A percentile compares a stretch with the other conserved stretches of the same genome.
phyloP scores from a whole-genome alignment of 1,140 invertebrate species.

The Lysiphlebus fabarum region DNA sequence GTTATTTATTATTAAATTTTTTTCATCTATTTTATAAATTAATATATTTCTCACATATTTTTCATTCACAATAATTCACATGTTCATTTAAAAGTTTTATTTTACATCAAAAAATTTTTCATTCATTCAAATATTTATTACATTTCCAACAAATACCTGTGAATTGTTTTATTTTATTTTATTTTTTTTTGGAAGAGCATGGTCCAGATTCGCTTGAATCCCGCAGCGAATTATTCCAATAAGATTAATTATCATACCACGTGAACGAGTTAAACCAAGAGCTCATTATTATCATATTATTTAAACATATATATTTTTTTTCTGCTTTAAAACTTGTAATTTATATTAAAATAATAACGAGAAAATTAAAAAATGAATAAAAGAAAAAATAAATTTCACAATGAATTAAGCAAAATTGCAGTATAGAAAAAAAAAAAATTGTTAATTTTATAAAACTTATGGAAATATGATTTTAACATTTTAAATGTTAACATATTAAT shows the following conservation, averaged over 20 bases:
- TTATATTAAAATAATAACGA: constrained; percentile 2
- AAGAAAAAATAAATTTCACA: no score
- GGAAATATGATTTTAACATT: no score
- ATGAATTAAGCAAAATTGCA: no score
- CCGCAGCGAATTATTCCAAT: constrained; percentile 26
- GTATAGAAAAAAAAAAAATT: no score
- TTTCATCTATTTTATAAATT: neutral
- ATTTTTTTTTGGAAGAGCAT: constrained; percentile 2
- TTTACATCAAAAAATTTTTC: neutral
- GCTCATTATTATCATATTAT: constrained; percentile 1
- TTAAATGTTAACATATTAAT: no score
- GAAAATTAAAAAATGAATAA: neutral
- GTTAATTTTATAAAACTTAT: no score
- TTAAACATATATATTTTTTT: neutral
- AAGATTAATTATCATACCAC: constrained; percentile 21
- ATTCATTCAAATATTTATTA: constrained; percentile 25
- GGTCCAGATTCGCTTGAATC: neutral
- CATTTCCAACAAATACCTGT: constrained; percentile 23
- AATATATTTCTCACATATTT: neutral
- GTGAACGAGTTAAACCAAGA: constrained; percentile 23
- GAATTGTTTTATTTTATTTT: no score
- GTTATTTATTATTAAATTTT: no score
- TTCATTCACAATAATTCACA: constrained; percentile 6
- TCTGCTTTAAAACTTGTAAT: no score
- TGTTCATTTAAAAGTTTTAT: neutral